Conservation (phyloP, 2,797 vertebrate species). For the Hapalemur alaotrensis region DNA sequence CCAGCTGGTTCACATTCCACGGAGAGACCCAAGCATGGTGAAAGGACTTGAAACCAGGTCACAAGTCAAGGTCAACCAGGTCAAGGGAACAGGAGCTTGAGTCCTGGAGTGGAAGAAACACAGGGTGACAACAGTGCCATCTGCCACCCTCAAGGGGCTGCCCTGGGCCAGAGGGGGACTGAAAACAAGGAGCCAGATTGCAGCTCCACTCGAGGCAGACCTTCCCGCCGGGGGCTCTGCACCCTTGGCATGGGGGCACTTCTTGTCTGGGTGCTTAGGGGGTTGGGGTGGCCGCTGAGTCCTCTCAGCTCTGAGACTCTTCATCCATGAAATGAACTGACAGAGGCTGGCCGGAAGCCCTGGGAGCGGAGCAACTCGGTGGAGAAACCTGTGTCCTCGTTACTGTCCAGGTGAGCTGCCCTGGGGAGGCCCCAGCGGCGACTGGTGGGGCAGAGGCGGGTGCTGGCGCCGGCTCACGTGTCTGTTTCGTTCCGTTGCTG, state of each 20-base stretch:
- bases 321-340: background rate
- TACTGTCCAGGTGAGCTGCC: constrained; percentile 93
- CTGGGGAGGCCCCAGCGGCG: rapidly evolving
- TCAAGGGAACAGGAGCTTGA: background rate
- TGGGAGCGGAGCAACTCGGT: constrained; percentile 98
- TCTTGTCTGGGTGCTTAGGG: background rate
- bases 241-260: background rate
- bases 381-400: constrained; percentile 92
- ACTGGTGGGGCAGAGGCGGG: background rate
- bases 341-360: constrained; percentile 96
- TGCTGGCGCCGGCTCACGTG: constrained; percentile 68
- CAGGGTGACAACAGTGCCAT: background rate
- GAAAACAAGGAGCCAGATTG: background rate
- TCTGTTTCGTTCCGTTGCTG: constrained; percentile 85
- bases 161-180: background rate
- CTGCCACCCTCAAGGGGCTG: background rate
- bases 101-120: rapidly evolving
- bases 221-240: background rate
- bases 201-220: background rate
- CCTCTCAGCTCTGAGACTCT: background rate
- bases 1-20: background rate
- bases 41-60: background rate
- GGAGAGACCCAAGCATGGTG: background rate
- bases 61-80: background rate
- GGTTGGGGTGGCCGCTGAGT: rapidly evolving